Percentiles rank a stretch among this genome's conserved stretches.
Conservation (phyloP, 2,797 vertebrate species). For the Paramormyrops hopkinsi region DNA sequence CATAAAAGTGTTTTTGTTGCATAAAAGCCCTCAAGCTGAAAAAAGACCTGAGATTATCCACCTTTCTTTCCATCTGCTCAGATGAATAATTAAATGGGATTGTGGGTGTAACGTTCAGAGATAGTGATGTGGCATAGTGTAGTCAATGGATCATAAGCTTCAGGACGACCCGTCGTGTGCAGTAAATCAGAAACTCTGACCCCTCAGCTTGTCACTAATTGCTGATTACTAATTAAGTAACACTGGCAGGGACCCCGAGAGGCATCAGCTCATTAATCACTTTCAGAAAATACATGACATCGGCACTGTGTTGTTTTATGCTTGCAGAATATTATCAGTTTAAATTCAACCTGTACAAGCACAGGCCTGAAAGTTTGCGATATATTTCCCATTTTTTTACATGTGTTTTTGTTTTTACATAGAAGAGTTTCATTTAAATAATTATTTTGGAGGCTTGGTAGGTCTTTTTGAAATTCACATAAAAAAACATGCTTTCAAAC, state of each 20-base stretch:
- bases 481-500: background rate
- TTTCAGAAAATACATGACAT: background rate
- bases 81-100: constrained; percentile 15
- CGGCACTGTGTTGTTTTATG: background rate
- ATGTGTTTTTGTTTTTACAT: background rate
- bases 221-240: background rate
- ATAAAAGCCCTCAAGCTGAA: background rate
- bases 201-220: constrained; percentile 10
- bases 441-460: background rate
- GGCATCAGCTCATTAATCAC: background rate
- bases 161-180: background rate
- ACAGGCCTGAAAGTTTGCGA: background rate
- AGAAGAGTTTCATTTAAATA: background rate
- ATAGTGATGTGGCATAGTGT: background rate
- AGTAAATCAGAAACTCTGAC: constrained; percentile 4
- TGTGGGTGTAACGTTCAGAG: background rate
- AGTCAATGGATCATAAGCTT: background rate
- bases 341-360: background rate
- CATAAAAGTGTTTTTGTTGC: background rate
- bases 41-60: background rate
- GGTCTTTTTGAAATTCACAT: background rate
- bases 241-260: background rate
- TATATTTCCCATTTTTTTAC: background rate
- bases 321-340: background rate
- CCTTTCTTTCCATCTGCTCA: constrained; percentile 4